phyloP scores from a whole-genome alignment of 2,113 vertebrate species.

The Paracanthobrama guichenoti region DNA sequence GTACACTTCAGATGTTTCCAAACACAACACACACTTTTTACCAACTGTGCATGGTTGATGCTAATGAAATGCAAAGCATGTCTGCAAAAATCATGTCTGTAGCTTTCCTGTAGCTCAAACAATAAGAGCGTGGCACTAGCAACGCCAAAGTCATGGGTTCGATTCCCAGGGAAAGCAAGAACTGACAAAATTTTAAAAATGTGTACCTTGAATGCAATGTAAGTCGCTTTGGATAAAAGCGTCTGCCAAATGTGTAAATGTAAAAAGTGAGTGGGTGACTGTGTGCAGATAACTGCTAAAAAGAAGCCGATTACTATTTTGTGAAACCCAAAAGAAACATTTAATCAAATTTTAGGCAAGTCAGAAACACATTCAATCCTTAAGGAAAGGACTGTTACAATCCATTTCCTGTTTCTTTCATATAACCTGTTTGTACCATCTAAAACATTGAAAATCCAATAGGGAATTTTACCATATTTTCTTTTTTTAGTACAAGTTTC shows the following conservation, averaged over 20 bases:
- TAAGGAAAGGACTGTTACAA: background rate
- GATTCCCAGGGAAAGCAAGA: no score
- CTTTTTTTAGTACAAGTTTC: background rate
- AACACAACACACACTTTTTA: background rate
- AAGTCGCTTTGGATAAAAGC: no score
- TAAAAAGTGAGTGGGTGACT: background rate
- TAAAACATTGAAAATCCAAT: background rate
- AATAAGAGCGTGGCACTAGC: no score
- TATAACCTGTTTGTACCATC: background rate
- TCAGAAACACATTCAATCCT: background rate
- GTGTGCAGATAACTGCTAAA: background rate
- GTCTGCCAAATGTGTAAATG: no score
- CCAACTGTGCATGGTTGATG: background rate
- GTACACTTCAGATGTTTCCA: background rate
- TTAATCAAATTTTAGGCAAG: background rate
- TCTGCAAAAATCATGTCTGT: no score
- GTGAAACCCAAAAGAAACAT: background rate
- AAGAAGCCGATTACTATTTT: background rate
- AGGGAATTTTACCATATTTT: background rate
- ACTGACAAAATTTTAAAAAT: no score
- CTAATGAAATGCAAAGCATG: background rate
- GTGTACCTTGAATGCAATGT: no score
- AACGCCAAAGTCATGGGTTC: no score
- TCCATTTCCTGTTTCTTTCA: background rate
- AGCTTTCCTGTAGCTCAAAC: no score